phyloP scores from a whole-genome alignment of 2,888 invertebrate species.

The Vesta saturnalis region DNA sequence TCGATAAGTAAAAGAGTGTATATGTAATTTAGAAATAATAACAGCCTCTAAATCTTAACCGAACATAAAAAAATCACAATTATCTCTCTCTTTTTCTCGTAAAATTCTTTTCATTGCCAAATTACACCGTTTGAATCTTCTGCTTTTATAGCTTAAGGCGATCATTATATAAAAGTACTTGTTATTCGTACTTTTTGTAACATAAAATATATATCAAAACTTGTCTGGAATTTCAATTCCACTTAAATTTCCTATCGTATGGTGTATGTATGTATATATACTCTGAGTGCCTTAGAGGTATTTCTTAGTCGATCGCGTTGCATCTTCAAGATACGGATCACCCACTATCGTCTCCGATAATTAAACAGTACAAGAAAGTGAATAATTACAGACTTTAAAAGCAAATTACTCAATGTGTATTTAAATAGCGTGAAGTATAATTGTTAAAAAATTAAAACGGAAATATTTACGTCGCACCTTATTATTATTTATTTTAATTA shows the following conservation, averaged over 20 bases:
- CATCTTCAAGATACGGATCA: constrained; percentile 7
- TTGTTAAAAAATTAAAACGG: constrained; percentile 10
- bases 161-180: constrained; percentile 6
- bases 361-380: constrained; percentile 6
- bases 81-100: neutral
- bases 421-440: constrained; percentile 11
- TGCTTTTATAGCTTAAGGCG: neutral
- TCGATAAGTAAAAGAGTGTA: too few species aligned
- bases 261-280: neutral
- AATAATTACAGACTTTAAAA: constrained; percentile 5
- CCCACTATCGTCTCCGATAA: neutral
- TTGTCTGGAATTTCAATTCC: constrained; percentile 8
- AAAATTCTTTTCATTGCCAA: constrained; percentile 1
- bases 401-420: neutral
- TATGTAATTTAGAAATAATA: too few species aligned
- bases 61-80: neutral
- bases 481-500: neutral
- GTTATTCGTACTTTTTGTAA: constrained; percentile 13
- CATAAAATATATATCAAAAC: constrained; percentile 9
- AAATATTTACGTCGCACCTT: constrained; percentile 7
- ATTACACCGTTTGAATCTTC: neutral
- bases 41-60: neutral
- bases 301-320: neutral
- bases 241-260: neutral
- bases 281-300: neutral